Base-by-base conservation (phyloP, 2,797 vertebrate genomes). In the Dermochelys coriacea region DNA sequence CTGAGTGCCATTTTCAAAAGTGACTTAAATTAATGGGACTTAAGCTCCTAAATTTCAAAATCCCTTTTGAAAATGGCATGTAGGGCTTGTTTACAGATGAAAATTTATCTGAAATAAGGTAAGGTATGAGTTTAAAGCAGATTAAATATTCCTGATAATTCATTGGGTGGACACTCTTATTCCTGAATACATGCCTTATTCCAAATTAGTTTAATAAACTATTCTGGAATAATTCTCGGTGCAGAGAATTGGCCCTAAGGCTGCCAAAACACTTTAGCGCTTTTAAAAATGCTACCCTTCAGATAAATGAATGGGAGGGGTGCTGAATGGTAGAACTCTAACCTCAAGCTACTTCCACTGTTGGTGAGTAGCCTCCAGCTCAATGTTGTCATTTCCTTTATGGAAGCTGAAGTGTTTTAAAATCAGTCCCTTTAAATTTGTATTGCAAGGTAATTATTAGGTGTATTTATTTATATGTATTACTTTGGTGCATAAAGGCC, bases 321-420 rank as follows among this genome's bases (percentile, higher is more conserved):
- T 59, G 55, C 45, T 47, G 49, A 29, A 80, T 51, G 14, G 47
- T 0, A 45, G 25, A 25, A 64, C 34, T 64, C 34, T 64, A 64
- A 19, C 41, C 2, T 14, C 2, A 52, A 27, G 25, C 21, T 4
- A 2, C 21, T 27, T 29, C 45, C 55, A 29, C 61, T 49, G 0
- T 41, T 34, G 50, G 6, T 25, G 31, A 29, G 2, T 27, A 23
- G 45, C 61, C 37, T 41, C 51, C 25, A 3, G 1, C 18, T 29
- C 54, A 29, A 29, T 31, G 0, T 18, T 0, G 12, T 49, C 3
- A 8, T 31, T 83, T 52, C 37, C 54, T 51, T 57, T 55, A 1
- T 23, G 4, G 55, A 41, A 86, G 31, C 47, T 55, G n/a, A 50
- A 80, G 61, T 15, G 14, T 47, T 51, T 64, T 57, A 0, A 61